Conservation (phyloP, 2,113 vertebrate genomes). For the Ramphastos sulfuratus region DNA sequence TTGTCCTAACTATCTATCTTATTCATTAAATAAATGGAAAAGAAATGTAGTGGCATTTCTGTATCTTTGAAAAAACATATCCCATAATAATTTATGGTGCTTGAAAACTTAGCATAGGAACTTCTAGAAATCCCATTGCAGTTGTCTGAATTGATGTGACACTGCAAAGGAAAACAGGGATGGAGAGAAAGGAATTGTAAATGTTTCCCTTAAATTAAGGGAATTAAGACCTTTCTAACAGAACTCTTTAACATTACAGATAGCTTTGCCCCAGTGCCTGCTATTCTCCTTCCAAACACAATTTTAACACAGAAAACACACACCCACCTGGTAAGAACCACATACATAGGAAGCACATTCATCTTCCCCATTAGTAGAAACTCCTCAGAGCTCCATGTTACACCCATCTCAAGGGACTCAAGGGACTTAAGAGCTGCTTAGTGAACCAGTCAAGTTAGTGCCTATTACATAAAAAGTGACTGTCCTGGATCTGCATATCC, state of each 20-base stretch:
- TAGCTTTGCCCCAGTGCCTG: neutral
- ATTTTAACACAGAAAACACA: neutral
- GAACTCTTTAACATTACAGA: neutral
- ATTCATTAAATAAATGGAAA: neutral
- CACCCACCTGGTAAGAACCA: neutral
- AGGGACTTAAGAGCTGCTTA: neutral
- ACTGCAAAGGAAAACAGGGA: neutral
- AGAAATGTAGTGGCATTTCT: neutral
- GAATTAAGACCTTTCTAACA: neutral
- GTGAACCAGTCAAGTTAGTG: neutral
- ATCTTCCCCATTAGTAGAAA: neutral
- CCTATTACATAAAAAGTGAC: neutral
- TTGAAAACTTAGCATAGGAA: neutral
- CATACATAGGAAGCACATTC: neutral
- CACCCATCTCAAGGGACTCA: neutral
- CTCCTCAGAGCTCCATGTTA: neutral
- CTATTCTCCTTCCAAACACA: neutral
- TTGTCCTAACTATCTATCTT: neutral
- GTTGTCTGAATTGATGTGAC: neutral
- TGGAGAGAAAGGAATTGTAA: neutral
- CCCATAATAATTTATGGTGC: neutral
- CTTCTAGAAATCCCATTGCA: neutral
- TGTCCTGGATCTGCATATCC: neutral
- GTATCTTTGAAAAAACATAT: neutral
- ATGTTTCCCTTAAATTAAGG: neutral